Conservation (phyloP, 2,888 invertebrate genomes). For the Noctua janthe region DNA sequence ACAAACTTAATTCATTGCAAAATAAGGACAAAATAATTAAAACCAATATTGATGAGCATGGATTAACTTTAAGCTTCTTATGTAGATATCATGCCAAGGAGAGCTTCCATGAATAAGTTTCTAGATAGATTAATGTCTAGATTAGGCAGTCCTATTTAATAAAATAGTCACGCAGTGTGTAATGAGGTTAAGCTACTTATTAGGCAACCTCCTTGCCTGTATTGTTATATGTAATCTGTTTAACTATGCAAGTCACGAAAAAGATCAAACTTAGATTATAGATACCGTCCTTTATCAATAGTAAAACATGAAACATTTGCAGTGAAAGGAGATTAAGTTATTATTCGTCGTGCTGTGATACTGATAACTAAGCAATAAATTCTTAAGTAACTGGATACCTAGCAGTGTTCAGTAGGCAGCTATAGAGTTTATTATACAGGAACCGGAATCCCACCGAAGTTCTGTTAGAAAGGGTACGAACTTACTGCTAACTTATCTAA, state of each 20-base stretch:
- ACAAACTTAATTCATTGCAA: not conserved
- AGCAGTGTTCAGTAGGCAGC: constrained; percentile 1
- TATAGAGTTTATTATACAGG: constrained; percentile 55
- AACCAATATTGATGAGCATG: not conserved
- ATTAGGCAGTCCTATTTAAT: constrained; percentile 35
- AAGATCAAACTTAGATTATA: not conserved
- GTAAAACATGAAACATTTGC: constrained; percentile 12
- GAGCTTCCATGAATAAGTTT: constrained; percentile 22
- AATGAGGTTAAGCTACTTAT: constrained; percentile 34
- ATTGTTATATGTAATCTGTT: constrained; percentile 8
- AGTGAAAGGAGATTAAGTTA: constrained; percentile 57
- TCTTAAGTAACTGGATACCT: constrained; percentile 28
- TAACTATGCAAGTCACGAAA: constrained; percentile 24
- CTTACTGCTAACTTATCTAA: constrained; percentile 32
- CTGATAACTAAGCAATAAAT: constrained; percentile 45
- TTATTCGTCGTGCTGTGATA: constrained; percentile 21
- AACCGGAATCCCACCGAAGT: constrained; percentile 50
- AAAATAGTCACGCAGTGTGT: constrained; percentile 41
- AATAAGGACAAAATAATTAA: not conserved
- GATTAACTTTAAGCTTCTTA: constrained; percentile 10
- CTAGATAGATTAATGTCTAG: constrained; percentile 32
- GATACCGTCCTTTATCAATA: not conserved
- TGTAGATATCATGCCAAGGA: constrained; percentile 23
- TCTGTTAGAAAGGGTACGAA: constrained; percentile 54
- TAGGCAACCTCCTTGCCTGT: constrained; percentile 23